phyloP scores from a whole-genome alignment of 2,888 invertebrate genomes.

The Lymantria monacha region DNA sequence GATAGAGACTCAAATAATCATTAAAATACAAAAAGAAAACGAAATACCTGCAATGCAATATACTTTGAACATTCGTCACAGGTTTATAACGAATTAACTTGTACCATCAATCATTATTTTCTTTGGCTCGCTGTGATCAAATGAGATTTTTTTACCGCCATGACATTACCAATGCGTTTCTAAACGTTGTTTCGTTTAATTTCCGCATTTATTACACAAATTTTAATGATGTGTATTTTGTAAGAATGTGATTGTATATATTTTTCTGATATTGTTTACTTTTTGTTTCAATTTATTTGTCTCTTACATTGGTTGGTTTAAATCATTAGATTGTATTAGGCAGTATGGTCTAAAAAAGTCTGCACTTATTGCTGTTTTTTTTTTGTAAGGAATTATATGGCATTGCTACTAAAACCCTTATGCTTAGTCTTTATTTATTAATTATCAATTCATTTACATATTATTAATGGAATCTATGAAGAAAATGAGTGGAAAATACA shows the following conservation, averaged over 20 bases:
- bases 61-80: constrained; percentile 45
- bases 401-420: too few species aligned
- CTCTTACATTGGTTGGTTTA: too few species aligned
- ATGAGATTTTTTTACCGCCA: constrained; percentile 47
- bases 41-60: constrained; percentile 26
- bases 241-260: constrained; percentile 2
- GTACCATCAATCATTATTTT: constrained; percentile 60
- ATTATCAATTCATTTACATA: too few species aligned
- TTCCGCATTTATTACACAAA: constrained; percentile 29
- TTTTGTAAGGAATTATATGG: too few species aligned
- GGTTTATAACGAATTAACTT: constrained; percentile 27
- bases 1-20: constrained; percentile 34
- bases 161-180: constrained; percentile 37
- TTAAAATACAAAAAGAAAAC: constrained; percentile 17
- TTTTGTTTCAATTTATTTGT: too few species aligned
- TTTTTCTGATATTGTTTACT: too few species aligned
- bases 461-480: too few species aligned
- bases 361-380: too few species aligned
- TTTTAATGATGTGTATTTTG: constrained; percentile 14
- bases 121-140: constrained; percentile 54
- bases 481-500: too few species aligned
- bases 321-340: too few species aligned
- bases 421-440: too few species aligned
- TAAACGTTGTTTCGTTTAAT: constrained; percentile 28
- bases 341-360: too few species aligned